Conservation (phyloP, 2,797 vertebrate genomes). For the Betta splendens region DNA sequence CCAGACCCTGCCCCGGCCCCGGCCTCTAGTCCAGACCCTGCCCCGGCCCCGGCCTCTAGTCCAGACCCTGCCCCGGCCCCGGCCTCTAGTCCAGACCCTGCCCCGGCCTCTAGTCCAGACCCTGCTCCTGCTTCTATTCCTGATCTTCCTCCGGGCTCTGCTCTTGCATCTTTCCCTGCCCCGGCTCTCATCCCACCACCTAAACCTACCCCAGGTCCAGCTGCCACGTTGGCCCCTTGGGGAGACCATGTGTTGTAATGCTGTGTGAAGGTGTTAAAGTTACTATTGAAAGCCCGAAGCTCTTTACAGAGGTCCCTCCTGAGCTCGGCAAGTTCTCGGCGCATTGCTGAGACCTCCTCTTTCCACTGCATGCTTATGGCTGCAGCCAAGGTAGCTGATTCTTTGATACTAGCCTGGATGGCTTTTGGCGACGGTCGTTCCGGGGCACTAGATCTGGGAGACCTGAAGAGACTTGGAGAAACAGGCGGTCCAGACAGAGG, state of each 20-base stretch:
- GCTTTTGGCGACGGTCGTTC: conserved; percentile 80
- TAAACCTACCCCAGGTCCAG: conserved; percentile 52
- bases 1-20: conserved; percentile 12
- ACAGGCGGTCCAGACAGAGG: conserved; percentile 78
- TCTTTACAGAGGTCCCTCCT: conserved; percentile 83
- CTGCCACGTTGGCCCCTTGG: conserved; percentile 62
- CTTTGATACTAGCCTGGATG: conserved; percentile 85
- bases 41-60: conserved; percentile 3
- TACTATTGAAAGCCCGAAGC: conserved; percentile 84
- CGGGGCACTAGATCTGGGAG: conserved; percentile 64
- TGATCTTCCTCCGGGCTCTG: not conserved
- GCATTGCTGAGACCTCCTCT: conserved; percentile 85
- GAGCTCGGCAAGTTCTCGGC: conserved; percentile 81
- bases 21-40: not conserved
- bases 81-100: conserved; percentile 28
- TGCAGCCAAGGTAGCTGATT: conserved; percentile 82
- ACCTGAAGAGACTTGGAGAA: conserved; percentile 77
- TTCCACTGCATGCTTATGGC: conserved; percentile 86
- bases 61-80: conserved; percentile 30
- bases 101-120: conserved; percentile 19
- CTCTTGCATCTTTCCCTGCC: conserved; percentile 23
- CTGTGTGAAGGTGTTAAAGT: conserved; percentile 83
- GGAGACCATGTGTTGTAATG: conserved; percentile 87
- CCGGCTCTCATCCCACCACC: conserved; percentile 26
- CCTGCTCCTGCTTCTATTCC: not conserved